These are phyloP conservation scores for Arbacia lixula DNA, from an alignment of 53 echinoderm and acorn worm species.

Conservation along the genomic window DNA sequence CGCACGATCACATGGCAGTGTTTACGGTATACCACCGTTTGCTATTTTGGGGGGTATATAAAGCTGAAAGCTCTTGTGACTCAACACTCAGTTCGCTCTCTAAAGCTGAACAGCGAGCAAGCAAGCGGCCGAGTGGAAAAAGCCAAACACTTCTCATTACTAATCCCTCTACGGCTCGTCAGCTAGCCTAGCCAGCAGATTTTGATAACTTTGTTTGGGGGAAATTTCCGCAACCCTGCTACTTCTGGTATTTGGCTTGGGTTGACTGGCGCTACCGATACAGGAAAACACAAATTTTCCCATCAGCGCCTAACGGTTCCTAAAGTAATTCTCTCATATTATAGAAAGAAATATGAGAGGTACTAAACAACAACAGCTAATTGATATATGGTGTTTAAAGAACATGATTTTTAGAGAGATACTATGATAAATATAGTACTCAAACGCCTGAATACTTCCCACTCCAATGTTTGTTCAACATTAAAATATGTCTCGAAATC, in stretches of 20 bases:
- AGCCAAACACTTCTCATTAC: slow-evolving; percentile 15
- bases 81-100: slow-evolving; percentile 28
- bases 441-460: no score
- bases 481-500: no score
- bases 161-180: slow-evolving; percentile 38
- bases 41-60: slow-evolving; percentile 59
- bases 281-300: slow-evolving; percentile 50
- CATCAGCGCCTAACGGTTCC: slow-evolving; percentile 26
- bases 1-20: slow-evolving; percentile 43
- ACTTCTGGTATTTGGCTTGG: slow-evolving; percentile 32
- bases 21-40: slow-evolving; percentile 44
- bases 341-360: no score
- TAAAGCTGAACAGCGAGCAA: slow-evolving; percentile 23
- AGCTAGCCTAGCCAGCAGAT: slow-evolving; percentile 36
- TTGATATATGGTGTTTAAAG: no score
- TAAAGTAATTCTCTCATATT: slow-evolving; percentile 1
- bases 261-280: slow-evolving; percentile 12
- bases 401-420: no score
- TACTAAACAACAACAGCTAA: no score
- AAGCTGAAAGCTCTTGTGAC: slow-evolving; percentile 29
- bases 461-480: no score
- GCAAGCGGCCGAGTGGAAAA: slow-evolving; percentile 11
- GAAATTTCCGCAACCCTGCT: slow-evolving; percentile 51
- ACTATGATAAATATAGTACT: no score
- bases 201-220: slow-evolving; percentile 44